These are phyloP conservation scores for Mugil cephalus DNA, from an alignment of 2,113 vertebrate species.

Conservation along the genomic window DNA sequence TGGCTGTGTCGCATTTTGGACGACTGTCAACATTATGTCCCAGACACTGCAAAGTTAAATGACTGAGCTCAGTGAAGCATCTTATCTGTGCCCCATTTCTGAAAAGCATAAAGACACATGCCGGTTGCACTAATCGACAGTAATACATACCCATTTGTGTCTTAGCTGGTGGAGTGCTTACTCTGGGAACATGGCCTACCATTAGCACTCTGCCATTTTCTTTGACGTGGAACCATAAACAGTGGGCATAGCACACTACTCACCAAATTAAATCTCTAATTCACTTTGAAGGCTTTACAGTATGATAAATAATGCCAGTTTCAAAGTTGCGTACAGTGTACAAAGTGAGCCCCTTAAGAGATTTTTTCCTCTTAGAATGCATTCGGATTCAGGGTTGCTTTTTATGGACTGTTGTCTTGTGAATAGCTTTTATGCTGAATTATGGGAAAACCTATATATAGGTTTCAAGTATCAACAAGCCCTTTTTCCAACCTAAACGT, in stretches of 20 bases:
- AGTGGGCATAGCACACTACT: slow-evolving; percentile 67
- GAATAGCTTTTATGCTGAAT: not conserved
- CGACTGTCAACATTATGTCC: no score
- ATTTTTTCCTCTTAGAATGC: slow-evolving; percentile 32
- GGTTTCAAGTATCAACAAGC: slow-evolving; percentile 23
- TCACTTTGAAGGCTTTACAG: slow-evolving; percentile 81
- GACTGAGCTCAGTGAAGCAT: slow-evolving; percentile 36
- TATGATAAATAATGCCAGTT: slow-evolving; percentile 68
- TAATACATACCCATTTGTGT: slow-evolving; percentile 76
- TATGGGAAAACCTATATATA: not conserved
- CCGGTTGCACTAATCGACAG: slow-evolving; percentile 77
- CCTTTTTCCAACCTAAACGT: slow-evolving; percentile 7
- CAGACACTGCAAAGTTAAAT: slow-evolving; percentile 30
- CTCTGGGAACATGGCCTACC: slow-evolving; percentile 64
- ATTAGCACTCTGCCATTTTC: slow-evolving; percentile 69
- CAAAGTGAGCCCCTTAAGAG: slow-evolving; percentile 20
- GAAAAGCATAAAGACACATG: slow-evolving; percentile 30
- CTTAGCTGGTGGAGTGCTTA: slow-evolving; percentile 48
- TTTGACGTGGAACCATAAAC: slow-evolving; percentile 72
- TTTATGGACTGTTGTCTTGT: not conserved
- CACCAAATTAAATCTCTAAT: slow-evolving; percentile 83
- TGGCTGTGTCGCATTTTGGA: no score
- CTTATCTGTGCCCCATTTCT: slow-evolving; percentile 27
- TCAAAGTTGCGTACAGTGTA: slow-evolving; percentile 55
- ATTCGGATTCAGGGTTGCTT: slow-evolving; percentile 21